Evolutionary conservation across 2,113 vertebrate species (phyloP).

Genomic region (Pachyramphus minor): DNA sequence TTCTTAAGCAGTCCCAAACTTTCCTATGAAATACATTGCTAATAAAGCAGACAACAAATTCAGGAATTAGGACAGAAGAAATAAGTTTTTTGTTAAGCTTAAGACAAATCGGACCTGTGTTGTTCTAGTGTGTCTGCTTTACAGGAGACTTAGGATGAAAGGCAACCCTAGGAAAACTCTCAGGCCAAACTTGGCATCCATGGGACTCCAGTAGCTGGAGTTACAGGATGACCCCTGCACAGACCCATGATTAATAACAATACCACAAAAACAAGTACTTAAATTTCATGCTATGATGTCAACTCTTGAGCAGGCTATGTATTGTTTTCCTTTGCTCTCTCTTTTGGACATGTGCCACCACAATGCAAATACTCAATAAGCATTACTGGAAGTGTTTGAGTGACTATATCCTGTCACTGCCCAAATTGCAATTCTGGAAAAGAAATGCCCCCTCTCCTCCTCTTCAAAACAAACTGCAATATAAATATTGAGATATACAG

Average conservation of each 20-base stretch:
- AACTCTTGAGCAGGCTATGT: background rate
- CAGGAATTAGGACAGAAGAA: background rate
- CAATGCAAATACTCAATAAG: background rate
- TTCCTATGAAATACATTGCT: background rate
- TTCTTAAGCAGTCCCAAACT: background rate
- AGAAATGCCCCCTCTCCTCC: background rate
- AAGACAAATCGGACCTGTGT: background rate
- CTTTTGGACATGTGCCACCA: background rate
- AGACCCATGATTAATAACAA: constrained; percentile 22
- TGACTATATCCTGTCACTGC: background rate
- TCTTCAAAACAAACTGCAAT: background rate
- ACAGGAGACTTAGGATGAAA: background rate
- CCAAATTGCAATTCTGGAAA: background rate
- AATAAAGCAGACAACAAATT: background rate
- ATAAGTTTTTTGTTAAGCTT: background rate
- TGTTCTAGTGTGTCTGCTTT: background rate
- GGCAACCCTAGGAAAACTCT: background rate
- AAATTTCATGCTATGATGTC: constrained; percentile 1
- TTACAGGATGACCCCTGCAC: constrained; percentile 9
- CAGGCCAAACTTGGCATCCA: background rate
- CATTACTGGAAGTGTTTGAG: background rate
- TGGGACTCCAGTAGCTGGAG: constrained; percentile 19
- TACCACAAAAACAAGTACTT: constrained; percentile 22
- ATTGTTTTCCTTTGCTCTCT: constrained; percentile 20
- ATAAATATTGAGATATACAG: background rate